Evolutionary conservation across 1,140 invertebrate genomes (phyloP), one percentile per base, ranked within the genome.

Genomic region (Drosophila willistoni): DNA sequence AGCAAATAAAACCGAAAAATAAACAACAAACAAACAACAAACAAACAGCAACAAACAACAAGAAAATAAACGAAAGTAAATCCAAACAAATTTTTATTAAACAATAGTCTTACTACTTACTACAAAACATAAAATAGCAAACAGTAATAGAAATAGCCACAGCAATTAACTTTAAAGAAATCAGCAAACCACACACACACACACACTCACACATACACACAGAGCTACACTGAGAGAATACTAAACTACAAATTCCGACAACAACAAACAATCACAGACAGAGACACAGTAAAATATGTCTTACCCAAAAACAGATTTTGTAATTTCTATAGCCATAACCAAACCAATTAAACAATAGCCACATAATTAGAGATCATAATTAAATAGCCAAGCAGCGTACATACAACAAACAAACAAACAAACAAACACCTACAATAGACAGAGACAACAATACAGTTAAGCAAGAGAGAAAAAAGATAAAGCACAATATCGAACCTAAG

Each of bases 81-180:
- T 3, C 44, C 44, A 51, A 51, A 51, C 44, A 51, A 51, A 51
- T 51, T 87, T 83, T 83, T 71, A 86, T 83, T 86, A 83, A 86
- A 87, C 83, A 86, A 86, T 86, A 86, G 83, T 83, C 77, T 77
- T 87, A 86, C 76, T 87, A 29, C 83, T 83, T 77, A 86, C 79
- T 77, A 86, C 83, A 77, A 70, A 86, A 87, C 77, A 78, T 83
- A 79, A 86, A 79, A 86, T 86, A 86, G 83, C 69, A 74, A 29
- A 87, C 79, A 67, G 81, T 81, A 84, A 89, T 89, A 89, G 84
- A 84, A 89, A 84, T 89, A 89, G 84, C 84, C 73, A 89, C 78
- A 89, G 81, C 73, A 72, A 83, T 83, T 89, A 89, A 87, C 82
- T 67, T 78, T 73, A 82, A 72, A 66, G 57, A 71, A 59, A 65